phyloP scores from a whole-genome alignment of 2,113 vertebrate genomes.

The Ornithorhynchus anatinus region DNA sequence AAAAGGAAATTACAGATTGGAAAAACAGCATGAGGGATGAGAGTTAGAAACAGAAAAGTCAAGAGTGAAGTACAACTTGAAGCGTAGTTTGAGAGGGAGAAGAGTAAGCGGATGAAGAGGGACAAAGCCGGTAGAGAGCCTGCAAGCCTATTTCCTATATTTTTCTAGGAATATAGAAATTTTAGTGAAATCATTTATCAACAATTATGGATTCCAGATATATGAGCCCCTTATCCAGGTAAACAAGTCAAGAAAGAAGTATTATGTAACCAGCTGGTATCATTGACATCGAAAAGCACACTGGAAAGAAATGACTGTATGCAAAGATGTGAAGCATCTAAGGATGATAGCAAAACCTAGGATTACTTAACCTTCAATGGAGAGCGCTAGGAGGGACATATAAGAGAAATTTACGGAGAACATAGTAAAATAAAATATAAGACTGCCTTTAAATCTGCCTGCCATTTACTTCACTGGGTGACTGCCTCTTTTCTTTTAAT shows the following conservation, averaged over 20 bases:
- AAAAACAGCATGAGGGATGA: too few species aligned
- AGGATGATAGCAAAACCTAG: neutral
- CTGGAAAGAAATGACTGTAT: neutral
- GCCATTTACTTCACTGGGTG: neutral
- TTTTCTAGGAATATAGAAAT: too few species aligned
- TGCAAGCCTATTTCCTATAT: too few species aligned
- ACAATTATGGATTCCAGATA: neutral
- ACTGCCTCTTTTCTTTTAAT: neutral
- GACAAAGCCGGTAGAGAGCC: too few species aligned
- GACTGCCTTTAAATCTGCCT: neutral
- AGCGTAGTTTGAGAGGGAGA: too few species aligned
- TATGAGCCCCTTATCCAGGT: neutral
- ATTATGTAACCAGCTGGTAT: neutral
- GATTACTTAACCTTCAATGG: neutral
- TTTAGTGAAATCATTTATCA: too few species aligned
- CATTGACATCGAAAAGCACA: neutral
- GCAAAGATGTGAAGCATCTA: neutral
- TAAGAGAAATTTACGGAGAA: neutral
- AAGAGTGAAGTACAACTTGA: too few species aligned
- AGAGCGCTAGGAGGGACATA: neutral
- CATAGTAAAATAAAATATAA: neutral
- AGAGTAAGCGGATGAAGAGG: too few species aligned
- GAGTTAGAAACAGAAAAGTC: too few species aligned
- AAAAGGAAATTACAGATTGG: too few species aligned
- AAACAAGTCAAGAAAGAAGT: neutral